Base-by-base conservation (phyloP, 2,113 vertebrate species). In the Syngnathus scovelli region DNA sequence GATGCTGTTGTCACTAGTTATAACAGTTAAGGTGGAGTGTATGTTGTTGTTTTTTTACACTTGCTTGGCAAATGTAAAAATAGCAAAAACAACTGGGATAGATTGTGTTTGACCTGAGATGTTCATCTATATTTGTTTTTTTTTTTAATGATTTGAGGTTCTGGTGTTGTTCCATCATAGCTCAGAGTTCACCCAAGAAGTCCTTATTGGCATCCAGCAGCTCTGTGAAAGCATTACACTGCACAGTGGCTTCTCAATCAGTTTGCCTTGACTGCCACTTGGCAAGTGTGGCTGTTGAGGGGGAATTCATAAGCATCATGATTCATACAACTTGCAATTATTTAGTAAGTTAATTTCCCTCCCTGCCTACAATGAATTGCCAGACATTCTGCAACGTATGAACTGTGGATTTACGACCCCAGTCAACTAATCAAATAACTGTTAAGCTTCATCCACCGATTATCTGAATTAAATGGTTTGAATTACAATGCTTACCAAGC, bases 391-490 rank as follows among this genome's bases (percentile, higher is more conserved):
- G 79, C 72, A 76, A 85, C 82, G 83, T 88, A 85, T 88, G 85
- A 89, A 70, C 78, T 68, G 81, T 81, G 75, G 86, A 91, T 92
- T 91, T 92, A 92, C 88, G 82, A 83, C 84, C 77, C 81, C 70
- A 89, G 89, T 92, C 91, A 90, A 79, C 69, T 33, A 56, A 15
- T 89, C 82, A 88, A 90, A 91, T 89, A 90, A 83, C 79, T 76
- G 79, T 85, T 90, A 89, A 91, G 90, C 89, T 89, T 86, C 88
- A 90, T 88, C 86, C 78, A 79, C 79, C 87, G 90, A 91, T 91
- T 87, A 90, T 61, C 74, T 85, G 84, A 90, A 90, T 90, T 89
- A 89, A 82, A 79, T 82, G 66, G 79, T 43, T 19, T 78, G 84
- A 62, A 88, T 85, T 79, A 84, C 74, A 85, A 86, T 51, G 73